Evolutionary conservation across 2,888 invertebrate species (phyloP), one percentile per base, ranked within the genome.

Genomic region (Amphipyra berbera): DNA sequence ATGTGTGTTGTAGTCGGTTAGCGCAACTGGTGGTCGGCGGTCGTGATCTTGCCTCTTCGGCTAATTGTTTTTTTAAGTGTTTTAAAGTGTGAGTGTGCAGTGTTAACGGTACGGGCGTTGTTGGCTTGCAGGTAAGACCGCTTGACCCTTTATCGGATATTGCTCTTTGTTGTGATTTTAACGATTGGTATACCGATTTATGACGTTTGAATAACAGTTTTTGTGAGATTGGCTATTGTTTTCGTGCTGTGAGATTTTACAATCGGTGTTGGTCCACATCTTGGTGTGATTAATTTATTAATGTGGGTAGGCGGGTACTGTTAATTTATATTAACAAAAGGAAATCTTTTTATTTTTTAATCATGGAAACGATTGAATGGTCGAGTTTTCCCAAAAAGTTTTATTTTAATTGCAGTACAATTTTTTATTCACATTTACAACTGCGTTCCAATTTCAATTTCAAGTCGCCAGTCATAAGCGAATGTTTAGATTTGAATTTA

Each of bases 21-120:
- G 80, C 84, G 86, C 85, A 84, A 83, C 78, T 82, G 86, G 86
- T 82, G 82, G 84, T 82, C 79, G 88, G 54, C 90, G 87, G 90
- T 88, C 89, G 93, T 73, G 75, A 64, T 77, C 63, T 78, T 72
- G 77, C 76, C 41, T 60, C 27, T 47, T 59, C 63, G 52, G 55
- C 56, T 68, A 67, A 66, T 78, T 71, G 59, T 79, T 79, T 81
- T 79, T 73, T 74, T 69, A 81, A 82, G 79, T 73, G 75, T 66
- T 82, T 73, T 76, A 62, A 80, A 86, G 88, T 82, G 80, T 79
- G 77, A 78, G 82, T 77, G 81, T 76, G 79, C 64, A 74, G 82
- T 81, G 79, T 69, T 78, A 83, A 84, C 81, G 79, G 82, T 76
- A 71, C 50, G 48, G 65, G 64, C 68, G 74, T 68, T 76, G 74